Evolutionary conservation across 2,888 invertebrate species (phyloP).

Genomic region (Machimus atricapillus): DNA sequence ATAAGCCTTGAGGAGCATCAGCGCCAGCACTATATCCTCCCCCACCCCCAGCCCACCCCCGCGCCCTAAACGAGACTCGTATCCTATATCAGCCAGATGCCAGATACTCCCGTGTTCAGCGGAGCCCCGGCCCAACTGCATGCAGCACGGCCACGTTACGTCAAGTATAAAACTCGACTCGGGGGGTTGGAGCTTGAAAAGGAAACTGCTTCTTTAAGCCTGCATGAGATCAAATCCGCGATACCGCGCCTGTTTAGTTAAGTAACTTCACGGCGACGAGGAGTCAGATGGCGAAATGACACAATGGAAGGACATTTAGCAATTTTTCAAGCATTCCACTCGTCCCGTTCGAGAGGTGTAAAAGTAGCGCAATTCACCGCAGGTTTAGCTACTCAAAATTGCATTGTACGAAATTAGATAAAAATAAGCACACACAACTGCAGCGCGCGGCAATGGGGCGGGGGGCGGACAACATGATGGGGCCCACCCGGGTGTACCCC

Average conservation of each 20-base stretch:
- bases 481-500: background rate
- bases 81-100: slow-evolving; percentile 59
- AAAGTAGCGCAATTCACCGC: slow-evolving; percentile 24
- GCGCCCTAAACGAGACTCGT: slow-evolving; percentile 50
- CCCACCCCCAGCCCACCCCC: slow-evolving; percentile 44
- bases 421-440: slow-evolving; percentile 39
- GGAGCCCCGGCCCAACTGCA: slow-evolving; percentile 56
- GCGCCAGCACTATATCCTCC: background rate
- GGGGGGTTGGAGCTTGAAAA: slow-evolving; percentile 47
- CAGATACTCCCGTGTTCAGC: slow-evolving; percentile 48
- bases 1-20: slow-evolving; percentile 37
- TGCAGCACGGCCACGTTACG: slow-evolving; percentile 41
- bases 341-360: slow-evolving; percentile 29
- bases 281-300: slow-evolving; percentile 37
- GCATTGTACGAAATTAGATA: slow-evolving; percentile 41
- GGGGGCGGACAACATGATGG: background rate
- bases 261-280: slow-evolving; percentile 20
- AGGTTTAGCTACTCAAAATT: slow-evolving; percentile 40
- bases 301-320: slow-evolving; percentile 39
- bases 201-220: slow-evolving; percentile 40
- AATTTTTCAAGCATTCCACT: slow-evolving; percentile 40
- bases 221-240: slow-evolving; percentile 31
- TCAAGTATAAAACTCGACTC: slow-evolving; percentile 50
- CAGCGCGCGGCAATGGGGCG: background rate
- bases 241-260: slow-evolving; percentile 32